Percentiles rank a stretch among this genome's conserved stretches.
phyloP scores from a whole-genome alignment of 2,113 vertebrate species.

The Eclectus roratus region DNA sequence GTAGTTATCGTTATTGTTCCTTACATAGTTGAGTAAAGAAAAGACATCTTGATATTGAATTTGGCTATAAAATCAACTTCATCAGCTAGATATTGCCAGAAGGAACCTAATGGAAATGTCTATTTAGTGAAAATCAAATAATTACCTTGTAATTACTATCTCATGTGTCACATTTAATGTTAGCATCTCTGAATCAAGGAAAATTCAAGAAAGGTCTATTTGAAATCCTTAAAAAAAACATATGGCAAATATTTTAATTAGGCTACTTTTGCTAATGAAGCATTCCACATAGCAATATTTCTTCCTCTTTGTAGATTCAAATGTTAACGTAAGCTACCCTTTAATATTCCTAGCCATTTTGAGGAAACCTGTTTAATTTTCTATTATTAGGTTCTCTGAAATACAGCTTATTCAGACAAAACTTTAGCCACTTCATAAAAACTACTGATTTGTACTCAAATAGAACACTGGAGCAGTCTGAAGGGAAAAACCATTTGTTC shows the following conservation, averaged over 20 bases:
- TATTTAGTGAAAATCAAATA: slow-evolving; percentile 61
- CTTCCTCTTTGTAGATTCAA: not conserved
- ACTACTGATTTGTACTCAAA: slow-evolving; percentile 26
- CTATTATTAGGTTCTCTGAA: slow-evolving; percentile 11
- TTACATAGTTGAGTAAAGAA: not conserved
- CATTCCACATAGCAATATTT: slow-evolving; percentile 10
- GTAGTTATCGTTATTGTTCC: slow-evolving; percentile 4
- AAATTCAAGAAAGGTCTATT: slow-evolving; percentile 41
- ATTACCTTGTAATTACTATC: slow-evolving; percentile 55
- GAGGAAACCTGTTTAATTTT: not conserved
- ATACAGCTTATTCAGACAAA: not conserved
- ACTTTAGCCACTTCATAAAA: slow-evolving; percentile 40
- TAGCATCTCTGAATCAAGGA: slow-evolving; percentile 50
- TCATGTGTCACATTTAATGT: slow-evolving; percentile 19
- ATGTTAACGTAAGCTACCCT: not conserved
- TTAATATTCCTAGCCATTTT: slow-evolving; percentile 9
- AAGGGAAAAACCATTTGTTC: slow-evolving; percentile 34
- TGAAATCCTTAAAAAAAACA: slow-evolving; percentile 30
- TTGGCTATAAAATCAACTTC: slow-evolving; percentile 58
- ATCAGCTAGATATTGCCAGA: slow-evolving; percentile 26
- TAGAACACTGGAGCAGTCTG: not conserved
- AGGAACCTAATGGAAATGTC: slow-evolving; percentile 17
- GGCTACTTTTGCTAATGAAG: slow-evolving; percentile 50
- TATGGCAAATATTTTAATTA: slow-evolving; percentile 64
- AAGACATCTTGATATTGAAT: slow-evolving; percentile 38